Conservation (phyloP, 2,113 vertebrate genomes). For the Periophthalmus modestus region DNA sequence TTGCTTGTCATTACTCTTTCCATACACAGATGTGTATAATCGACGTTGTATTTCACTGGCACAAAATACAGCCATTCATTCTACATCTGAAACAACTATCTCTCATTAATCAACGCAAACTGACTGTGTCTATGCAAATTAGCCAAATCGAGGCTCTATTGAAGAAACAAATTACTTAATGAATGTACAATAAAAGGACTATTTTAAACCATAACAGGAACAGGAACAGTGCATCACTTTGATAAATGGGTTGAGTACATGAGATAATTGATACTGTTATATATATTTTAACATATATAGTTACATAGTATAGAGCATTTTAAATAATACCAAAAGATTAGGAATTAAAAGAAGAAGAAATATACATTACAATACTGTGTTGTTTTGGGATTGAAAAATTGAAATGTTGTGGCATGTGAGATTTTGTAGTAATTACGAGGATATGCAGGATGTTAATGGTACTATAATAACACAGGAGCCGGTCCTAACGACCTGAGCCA, state of each 20-base stretch:
- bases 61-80: conserved; percentile 22
- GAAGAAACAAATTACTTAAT: conserved; percentile 1
- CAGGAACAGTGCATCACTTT: conserved; percentile 11
- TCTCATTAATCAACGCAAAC: conserved; percentile 20
- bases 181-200: not conserved
- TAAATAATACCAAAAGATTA: not conserved
- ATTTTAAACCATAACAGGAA: conserved; percentile 6
- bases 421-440: conserved; percentile 21
- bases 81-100: conserved; percentile 20
- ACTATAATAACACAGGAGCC: conserved; percentile 34
- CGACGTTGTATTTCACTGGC: conserved; percentile 5
- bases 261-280: not conserved
- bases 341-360: no score
- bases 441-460: conserved; percentile 23
- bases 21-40: conserved; percentile 25
- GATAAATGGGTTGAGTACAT: conserved; percentile 24
- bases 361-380: not conserved
- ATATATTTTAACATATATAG: not conserved
- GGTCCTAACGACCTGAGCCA: conserved; percentile 21
- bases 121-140: conserved; percentile 8
- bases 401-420: conserved; percentile 24
- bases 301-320: not conserved
- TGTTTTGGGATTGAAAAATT: conserved; percentile 41
- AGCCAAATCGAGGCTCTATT: not conserved
- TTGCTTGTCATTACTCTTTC: conserved; percentile 26